These are phyloP conservation scores for Mellilla xanthometata DNA, from an alignment of 2,888 invertebrate genomes.

Conservation along the genomic window DNA sequence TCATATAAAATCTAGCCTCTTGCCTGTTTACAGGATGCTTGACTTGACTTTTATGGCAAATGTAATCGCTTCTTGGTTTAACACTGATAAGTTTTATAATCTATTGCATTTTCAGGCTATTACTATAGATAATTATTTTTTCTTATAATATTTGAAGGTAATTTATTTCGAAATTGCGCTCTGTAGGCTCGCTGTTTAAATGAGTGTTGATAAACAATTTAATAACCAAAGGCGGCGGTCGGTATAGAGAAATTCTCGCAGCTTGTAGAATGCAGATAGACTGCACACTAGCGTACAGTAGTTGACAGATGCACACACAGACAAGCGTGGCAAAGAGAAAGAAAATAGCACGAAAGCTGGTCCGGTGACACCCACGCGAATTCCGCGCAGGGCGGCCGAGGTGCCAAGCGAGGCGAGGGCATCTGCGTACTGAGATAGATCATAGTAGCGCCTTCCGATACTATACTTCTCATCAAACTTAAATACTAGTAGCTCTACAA, in stretches of 20 bases:
- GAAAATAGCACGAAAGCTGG: constrained; percentile 49
- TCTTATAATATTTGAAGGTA: too few species aligned
- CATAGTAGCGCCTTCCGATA: not conserved
- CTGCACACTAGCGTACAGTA: constrained; percentile 9
- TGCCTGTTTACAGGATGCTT: not conserved
- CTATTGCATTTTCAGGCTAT: too few species aligned
- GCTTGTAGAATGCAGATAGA: constrained; percentile 19
- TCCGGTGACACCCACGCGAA: constrained; percentile 64
- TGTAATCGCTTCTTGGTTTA: too few species aligned
- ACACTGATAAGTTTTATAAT: not conserved
- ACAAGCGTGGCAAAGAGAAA: constrained; percentile 37
- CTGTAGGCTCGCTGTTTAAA: too few species aligned
- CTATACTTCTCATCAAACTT: too few species aligned
- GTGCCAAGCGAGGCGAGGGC: constrained; percentile 26
- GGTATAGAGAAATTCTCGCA: constrained; percentile 16
- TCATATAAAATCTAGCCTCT: not conserved
- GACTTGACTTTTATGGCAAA: too few species aligned
- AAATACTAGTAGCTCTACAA: too few species aligned
- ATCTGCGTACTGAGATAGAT: constrained; percentile 22
- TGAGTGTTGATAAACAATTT: too few species aligned
- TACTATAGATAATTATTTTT: too few species aligned
- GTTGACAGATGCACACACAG: constrained; percentile 10
- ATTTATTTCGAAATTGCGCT: too few species aligned
- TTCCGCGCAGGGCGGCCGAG: constrained; percentile 53
- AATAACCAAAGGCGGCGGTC: constrained; percentile 1